phyloP scores from a whole-genome alignment of 2,797 vertebrate species.

The Xerus rutilus region DNA sequence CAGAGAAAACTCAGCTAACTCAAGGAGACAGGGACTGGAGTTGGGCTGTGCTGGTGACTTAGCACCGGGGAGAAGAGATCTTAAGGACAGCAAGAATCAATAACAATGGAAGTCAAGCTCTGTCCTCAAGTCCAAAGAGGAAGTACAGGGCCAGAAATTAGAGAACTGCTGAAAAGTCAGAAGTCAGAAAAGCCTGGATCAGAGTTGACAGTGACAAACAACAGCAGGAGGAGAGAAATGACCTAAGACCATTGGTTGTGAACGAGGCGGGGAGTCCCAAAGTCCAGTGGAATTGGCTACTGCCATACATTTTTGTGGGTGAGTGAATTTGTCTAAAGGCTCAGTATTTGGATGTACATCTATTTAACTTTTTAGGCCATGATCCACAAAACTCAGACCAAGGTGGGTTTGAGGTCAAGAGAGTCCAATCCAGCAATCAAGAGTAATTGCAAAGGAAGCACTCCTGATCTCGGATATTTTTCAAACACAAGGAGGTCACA shows the following conservation, averaged over 20 bases:
- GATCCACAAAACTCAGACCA: neutral
- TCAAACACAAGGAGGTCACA: neutral
- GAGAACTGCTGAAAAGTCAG: neutral
- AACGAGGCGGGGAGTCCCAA: neutral
- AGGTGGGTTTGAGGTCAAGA: neutral
- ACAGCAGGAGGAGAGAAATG: neutral
- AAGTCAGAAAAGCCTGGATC: neutral
- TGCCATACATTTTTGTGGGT: neutral
- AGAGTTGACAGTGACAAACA: neutral
- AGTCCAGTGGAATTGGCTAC: no score
- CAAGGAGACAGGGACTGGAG: neutral
- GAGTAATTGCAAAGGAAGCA: neutral
- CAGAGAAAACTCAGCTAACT: neutral
- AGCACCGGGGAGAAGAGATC: neutral
- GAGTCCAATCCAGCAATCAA: neutral
- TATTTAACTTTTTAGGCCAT: neutral
- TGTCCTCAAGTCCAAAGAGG: neutral
- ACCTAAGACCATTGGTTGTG: neutral
- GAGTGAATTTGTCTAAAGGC: neutral
- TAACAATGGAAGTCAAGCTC: neutral
- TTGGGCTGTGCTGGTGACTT: no score
- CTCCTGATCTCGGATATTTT: neutral
- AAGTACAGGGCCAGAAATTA: neutral
- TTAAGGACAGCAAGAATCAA: neutral
- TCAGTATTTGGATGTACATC: neutral